Conservation (phyloP, 2,113 vertebrate genomes). For the Siniperca knerii region DNA sequence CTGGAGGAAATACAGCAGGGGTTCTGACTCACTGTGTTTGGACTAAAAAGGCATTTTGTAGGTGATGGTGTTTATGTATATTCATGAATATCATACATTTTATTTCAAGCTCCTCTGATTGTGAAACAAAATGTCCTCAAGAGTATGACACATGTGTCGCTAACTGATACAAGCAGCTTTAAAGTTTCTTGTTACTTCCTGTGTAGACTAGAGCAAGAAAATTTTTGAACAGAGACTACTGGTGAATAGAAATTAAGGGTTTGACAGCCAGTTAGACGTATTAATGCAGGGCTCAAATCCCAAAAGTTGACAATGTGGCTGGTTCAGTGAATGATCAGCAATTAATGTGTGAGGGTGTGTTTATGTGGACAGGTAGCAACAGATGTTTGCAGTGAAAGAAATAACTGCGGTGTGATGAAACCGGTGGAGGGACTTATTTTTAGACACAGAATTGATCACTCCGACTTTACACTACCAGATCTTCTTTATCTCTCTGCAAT, state of each 20-base stretch:
- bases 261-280: background rate
- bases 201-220: background rate
- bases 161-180: background rate
- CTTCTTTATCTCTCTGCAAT: background rate
- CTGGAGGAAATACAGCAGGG: background rate
- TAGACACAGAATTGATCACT: too few relatives aligned
- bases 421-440: too few relatives aligned
- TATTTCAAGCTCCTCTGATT: background rate
- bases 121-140: background rate
- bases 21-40: slow-evolving; percentile 16
- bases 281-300: background rate
- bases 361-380: background rate
- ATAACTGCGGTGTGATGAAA: background rate
- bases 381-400: background rate
- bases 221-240: background rate
- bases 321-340: background rate
- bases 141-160: background rate
- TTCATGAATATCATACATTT: background rate
- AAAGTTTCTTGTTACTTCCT: background rate
- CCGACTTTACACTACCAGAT: too few relatives aligned
- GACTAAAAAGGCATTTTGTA: background rate
- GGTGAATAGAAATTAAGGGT: background rate
- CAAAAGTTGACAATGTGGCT: background rate
- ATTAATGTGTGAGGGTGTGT: background rate
- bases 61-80: background rate